phyloP scores from a whole-genome alignment of 2,888 invertebrate species.

The Ophraella communa region DNA sequence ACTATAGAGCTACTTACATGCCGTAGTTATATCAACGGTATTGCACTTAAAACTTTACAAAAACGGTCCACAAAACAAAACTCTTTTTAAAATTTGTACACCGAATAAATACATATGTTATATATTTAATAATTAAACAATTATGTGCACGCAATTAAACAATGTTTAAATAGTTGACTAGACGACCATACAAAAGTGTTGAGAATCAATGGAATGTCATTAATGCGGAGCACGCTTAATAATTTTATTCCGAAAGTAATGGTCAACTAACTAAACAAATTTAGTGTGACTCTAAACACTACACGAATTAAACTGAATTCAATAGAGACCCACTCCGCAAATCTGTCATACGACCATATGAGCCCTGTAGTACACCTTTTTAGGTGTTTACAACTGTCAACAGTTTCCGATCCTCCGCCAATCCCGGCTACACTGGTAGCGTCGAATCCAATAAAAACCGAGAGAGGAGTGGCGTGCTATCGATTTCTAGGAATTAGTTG shows the following conservation, averaged over 20 bases:
- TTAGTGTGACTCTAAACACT: slow-evolving; percentile 35
- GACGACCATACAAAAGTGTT: slow-evolving; percentile 47
- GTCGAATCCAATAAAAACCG: slow-evolving; percentile 40
- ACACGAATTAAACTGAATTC: slow-evolving; percentile 39
- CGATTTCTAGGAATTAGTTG: slow-evolving; percentile 51
- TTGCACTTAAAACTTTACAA: slow-evolving; percentile 2
- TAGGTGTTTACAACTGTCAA: slow-evolving; percentile 58
- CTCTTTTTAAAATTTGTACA: not conserved
- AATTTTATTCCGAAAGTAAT: slow-evolving; percentile 49
- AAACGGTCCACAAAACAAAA: slow-evolving; percentile 11
- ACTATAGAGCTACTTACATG: not conserved
- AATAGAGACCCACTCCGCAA: slow-evolving; percentile 45
- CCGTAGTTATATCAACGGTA: not conserved
- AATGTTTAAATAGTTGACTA: slow-evolving; percentile 51
- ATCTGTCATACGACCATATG: slow-evolving; percentile 50
- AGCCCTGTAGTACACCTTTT: slow-evolving; percentile 51
- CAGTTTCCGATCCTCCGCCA: slow-evolving; percentile 38
- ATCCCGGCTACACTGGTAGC: slow-evolving; percentile 31
- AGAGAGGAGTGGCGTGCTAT: slow-evolving; percentile 47
- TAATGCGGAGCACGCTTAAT: slow-evolving; percentile 37
- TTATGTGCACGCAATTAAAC: slow-evolving; percentile 53
- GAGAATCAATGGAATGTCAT: slow-evolving; percentile 45
- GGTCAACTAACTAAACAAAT: slow-evolving; percentile 41
- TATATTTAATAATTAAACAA: slow-evolving; percentile 35
- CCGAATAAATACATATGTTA: slow-evolving; percentile 1